Conservation (phyloP, 2,888 invertebrate species). For the Panzeria rudis region DNA sequence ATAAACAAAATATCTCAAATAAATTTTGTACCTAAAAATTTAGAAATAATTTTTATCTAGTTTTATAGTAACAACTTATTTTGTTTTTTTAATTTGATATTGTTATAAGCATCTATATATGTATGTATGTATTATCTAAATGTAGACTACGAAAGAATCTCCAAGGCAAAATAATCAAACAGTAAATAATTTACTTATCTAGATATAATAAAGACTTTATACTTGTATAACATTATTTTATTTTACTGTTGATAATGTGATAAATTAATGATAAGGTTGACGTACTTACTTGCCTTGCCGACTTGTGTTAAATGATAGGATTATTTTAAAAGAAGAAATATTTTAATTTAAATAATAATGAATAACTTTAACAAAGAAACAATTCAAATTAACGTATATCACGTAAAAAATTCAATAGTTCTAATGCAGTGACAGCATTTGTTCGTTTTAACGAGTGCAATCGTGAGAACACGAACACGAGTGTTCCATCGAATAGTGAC, state of each 20-base stretch:
- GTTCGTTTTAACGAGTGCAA: no score
- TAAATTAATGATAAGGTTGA: constrained; percentile 41
- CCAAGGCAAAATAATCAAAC: not conserved
- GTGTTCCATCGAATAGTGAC: no score
- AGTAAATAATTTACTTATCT: constrained; percentile 36
- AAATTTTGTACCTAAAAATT: no score
- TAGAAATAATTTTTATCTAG: no score
- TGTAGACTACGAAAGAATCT: constrained; percentile 42
- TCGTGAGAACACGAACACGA: no score
- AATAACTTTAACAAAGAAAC: not conserved
- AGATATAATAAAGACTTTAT: not conserved
- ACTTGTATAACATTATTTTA: constrained; percentile 22
- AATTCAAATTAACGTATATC: not conserved
- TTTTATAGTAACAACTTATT: no score
- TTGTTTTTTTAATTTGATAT: no score
- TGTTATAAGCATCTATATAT: not conserved
- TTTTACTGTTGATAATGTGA: constrained; percentile 12
- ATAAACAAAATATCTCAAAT: no score
- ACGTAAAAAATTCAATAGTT: no score
- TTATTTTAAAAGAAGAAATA: constrained; percentile 23
- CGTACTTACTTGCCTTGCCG: not conserved
- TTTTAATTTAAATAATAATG: constrained; percentile 1
- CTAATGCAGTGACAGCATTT: no score
- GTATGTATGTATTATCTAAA: not conserved
- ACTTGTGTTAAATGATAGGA: constrained; percentile 19